A percentile compares a stretch with the other conserved stretches of the same genome.
phyloP scores from a whole-genome alignment of 2,113 vertebrate genomes.

The Dendrocopos noguchii region DNA sequence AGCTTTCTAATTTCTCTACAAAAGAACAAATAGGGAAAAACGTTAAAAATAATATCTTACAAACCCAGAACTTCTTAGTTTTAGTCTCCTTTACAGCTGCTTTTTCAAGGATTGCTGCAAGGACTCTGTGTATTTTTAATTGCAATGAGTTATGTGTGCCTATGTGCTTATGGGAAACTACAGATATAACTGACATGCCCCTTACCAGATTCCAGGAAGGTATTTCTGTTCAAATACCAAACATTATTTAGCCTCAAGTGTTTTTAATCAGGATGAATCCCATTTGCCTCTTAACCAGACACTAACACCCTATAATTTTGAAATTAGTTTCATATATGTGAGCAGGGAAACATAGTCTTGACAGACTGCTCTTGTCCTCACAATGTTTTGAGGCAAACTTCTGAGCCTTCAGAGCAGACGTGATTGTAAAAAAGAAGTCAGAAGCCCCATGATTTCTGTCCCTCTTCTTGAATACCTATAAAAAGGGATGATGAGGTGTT shows the following conservation, averaged over 20 bases:
- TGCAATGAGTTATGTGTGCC: background rate
- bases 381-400: slow-evolving; percentile 22
- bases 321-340: slow-evolving; percentile 14
- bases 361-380: slow-evolving; percentile 9
- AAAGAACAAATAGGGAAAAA: background rate
- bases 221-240: slow-evolving; percentile 39
- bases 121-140: background rate
- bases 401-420: background rate
- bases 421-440: slow-evolving; percentile 7
- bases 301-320: background rate
- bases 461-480: background rate
- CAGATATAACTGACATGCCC: background rate
- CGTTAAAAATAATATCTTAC: background rate
- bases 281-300: slow-evolving; percentile 17
- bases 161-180: background rate
- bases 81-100: background rate
- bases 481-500: background rate
- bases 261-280: slow-evolving; percentile 43
- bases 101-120: background rate
- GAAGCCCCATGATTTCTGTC: background rate
- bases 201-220: background rate
- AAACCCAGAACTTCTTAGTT: background rate
- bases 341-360: background rate
- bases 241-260: slow-evolving; percentile 6
- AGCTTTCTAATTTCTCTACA: background rate